Evolutionary conservation across 2,797 vertebrate genomes (phyloP).

Genomic region (Podarcis siculus): DNA sequence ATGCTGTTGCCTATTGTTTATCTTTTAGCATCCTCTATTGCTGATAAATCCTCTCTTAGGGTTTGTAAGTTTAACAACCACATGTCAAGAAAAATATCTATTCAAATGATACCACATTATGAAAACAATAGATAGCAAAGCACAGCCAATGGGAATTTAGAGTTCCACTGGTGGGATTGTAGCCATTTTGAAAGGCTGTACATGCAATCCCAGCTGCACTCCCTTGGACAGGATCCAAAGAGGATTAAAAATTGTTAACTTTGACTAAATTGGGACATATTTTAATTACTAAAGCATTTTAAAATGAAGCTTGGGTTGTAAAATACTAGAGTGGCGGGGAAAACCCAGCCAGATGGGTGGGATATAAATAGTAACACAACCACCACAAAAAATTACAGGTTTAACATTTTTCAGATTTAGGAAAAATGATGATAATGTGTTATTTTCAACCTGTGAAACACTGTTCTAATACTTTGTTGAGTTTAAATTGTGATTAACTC

Average conservation of each 20-base stretch:
- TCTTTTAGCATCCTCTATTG: slow-evolving; percentile 4
- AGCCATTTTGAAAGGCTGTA: neutral
- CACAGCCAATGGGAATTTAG: neutral
- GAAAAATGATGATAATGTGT: slow-evolving; percentile 43
- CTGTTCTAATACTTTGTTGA: neutral
- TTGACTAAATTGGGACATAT: neutral
- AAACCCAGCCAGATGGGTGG: too few species aligned
- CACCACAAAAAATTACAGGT: slow-evolving; percentile 47
- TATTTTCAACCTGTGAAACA: slow-evolving; percentile 16
- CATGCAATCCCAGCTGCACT: neutral
- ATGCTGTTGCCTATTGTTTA: slow-evolving; percentile 33
- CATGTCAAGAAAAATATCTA: slow-evolving; percentile 46
- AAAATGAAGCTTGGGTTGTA: slow-evolving; percentile 73
- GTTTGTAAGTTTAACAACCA: slow-evolving; percentile 47
- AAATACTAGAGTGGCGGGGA: slow-evolving; percentile 15
- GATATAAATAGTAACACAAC: too few species aligned
- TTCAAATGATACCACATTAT: slow-evolving; percentile 52
- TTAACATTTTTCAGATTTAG: slow-evolving; percentile 64
- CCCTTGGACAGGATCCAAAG: neutral
- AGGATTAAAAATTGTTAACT: neutral
- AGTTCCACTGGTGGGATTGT: slow-evolving; percentile 27
- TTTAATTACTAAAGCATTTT: slow-evolving; percentile 68
- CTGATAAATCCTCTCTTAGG: slow-evolving; percentile 8
- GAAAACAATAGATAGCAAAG: slow-evolving; percentile 7
- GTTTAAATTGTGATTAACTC: neutral